Percentiles rank a stretch among this genome's conserved stretches.
phyloP scores from a whole-genome alignment of 2,888 invertebrate genomes.

The Lasioglossum calceatum region DNA sequence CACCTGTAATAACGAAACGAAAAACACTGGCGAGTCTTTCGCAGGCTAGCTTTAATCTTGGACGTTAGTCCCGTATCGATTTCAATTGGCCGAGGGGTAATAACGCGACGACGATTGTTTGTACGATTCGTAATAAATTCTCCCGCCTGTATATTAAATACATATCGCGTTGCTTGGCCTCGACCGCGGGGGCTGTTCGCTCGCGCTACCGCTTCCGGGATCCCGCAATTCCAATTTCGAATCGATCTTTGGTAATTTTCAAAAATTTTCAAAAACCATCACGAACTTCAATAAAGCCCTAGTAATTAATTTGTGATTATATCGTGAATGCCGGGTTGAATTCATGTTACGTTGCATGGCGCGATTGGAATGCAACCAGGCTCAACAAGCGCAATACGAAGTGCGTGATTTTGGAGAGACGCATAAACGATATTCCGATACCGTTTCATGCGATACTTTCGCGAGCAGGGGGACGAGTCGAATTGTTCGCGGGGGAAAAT shows the following conservation, averaged over 20 bases:
- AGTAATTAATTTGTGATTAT: conserved; percentile 75
- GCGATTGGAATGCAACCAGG: conserved; percentile 74
- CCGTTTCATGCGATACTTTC: conserved; percentile 67
- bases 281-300: conserved; percentile 73
- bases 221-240: conserved; percentile 71
- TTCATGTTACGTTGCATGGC: conserved; percentile 70
- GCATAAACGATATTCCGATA: conserved; percentile 74
- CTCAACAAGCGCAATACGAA: conserved; percentile 72
- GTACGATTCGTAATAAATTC: conserved; percentile 53
- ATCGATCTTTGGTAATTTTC: conserved; percentile 68
- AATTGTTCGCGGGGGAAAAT: conserved; percentile 60
- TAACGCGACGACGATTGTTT: conserved; percentile 33
- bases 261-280: conserved; percentile 71
- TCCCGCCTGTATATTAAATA: conserved; percentile 50
- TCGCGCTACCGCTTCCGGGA: conserved; percentile 22
- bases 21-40: not conserved
- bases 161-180: conserved; percentile 52
- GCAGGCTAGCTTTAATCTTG: not conserved
- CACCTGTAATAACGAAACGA: not conserved
- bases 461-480: conserved; percentile 28
- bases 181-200: conserved; percentile 19
- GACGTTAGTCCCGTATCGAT: not conserved
- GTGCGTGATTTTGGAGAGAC: conserved; percentile 71
- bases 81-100: not conserved
- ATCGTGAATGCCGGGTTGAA: conserved; percentile 70